Evolutionary conservation across 2,888 invertebrate genomes (phyloP).

Genomic region (Dicycla oo): DNA sequence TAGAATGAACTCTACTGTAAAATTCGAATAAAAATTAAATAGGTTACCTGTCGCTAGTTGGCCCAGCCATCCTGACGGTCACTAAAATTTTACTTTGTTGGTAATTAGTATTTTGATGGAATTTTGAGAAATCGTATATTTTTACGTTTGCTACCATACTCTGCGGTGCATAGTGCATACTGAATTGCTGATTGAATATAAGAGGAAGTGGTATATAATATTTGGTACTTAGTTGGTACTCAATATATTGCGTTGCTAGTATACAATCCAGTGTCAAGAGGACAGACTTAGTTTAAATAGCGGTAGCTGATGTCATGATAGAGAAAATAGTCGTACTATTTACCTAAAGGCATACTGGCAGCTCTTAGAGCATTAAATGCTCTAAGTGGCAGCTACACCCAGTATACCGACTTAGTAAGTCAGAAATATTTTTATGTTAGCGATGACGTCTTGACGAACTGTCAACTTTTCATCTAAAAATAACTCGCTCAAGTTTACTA

Average conservation of each 20-base stretch:
- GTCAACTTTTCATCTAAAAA: background rate
- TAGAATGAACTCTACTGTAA: background rate
- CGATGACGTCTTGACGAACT: background rate
- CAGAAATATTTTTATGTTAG: background rate
- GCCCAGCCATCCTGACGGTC: background rate
- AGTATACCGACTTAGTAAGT: background rate
- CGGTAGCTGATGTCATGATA: background rate
- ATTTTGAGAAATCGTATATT: background rate
- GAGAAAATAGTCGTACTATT: background rate
- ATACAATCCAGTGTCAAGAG: background rate
- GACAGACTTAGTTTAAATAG: background rate
- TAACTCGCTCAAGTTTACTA: background rate
- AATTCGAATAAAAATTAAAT: background rate
- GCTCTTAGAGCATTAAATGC: too few species aligned
- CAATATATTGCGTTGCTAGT: background rate
- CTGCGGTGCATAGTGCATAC: background rate
- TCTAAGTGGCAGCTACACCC: background rate
- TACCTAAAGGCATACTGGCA: background rate
- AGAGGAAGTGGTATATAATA: background rate
- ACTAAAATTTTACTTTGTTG: background rate
- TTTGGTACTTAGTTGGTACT: background rate
- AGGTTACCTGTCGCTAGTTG: rapidly evolving
- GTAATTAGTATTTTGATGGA: background rate
- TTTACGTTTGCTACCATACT: background rate
- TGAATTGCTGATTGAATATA: background rate